phyloP scores from a whole-genome alignment of 2,797 vertebrate genomes.

The Crypturellus tataupa region DNA sequence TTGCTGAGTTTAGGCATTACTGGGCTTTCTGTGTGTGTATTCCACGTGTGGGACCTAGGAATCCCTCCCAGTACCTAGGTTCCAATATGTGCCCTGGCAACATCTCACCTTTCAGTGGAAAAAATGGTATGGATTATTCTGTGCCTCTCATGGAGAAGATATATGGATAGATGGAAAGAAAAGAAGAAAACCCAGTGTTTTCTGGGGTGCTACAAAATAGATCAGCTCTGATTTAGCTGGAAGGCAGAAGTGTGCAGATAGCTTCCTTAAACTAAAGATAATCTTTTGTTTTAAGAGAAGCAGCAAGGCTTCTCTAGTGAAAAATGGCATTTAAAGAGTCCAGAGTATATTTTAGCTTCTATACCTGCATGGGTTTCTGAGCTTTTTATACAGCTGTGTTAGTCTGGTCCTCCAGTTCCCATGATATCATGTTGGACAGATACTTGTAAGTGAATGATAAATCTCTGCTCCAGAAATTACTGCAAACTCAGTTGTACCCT shows the following conservation, averaged over 20 bases:
- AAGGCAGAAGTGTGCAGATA: not conserved
- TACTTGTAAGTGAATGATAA: fast-evolving
- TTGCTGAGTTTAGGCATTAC: not conserved
- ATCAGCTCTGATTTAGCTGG: fast-evolving
- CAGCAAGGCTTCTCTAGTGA: not conserved
- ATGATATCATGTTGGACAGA: fast-evolving
- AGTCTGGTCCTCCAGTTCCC: not conserved
- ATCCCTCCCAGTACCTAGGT: not conserved
- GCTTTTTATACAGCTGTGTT: not conserved
- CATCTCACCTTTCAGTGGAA: not conserved
- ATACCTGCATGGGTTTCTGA: not conserved
- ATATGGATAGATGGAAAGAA: not conserved
- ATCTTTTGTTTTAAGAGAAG: not conserved
- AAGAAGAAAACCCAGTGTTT: not conserved
- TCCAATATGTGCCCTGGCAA: not conserved
- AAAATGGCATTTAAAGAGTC: fast-evolving
- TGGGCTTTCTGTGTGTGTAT: fast-evolving
- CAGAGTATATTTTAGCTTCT: not conserved
- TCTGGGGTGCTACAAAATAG: fast-evolving
- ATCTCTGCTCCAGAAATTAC: not conserved
- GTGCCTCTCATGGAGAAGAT: not conserved
- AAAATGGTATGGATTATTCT: not conserved
- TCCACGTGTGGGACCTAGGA: not conserved
- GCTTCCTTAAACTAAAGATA: not conserved
- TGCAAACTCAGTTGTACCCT: fast-evolving